A percentile compares a stretch with the other conserved stretches of the same genome.
Evolutionary conservation across 2,888 invertebrate species (phyloP).

Genomic region (Troides aeacus): DNA sequence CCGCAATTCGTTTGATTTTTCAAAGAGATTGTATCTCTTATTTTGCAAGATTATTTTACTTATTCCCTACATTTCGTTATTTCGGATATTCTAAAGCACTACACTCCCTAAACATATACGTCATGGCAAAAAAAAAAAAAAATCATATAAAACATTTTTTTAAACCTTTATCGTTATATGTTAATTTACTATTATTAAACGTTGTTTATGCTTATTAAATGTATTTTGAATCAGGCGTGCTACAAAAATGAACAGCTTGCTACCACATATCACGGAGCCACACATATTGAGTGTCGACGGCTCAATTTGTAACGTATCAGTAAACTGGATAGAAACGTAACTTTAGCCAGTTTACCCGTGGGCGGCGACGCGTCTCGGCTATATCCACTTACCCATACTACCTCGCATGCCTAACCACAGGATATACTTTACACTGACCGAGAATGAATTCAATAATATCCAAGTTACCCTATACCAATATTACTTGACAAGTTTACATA

Average conservation of each 20-base stretch:
- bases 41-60: conserved; percentile 56
- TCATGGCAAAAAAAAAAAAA: background rate
- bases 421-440: conserved; percentile 54
- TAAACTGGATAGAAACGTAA: conserved; percentile 55
- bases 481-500: conserved; percentile 5
- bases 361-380: conserved; percentile 53
- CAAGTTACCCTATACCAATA: conserved; percentile 14
- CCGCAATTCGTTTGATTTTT: conserved; percentile 72
- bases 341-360: conserved; percentile 51
- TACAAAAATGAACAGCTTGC: conserved; percentile 31
- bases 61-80: conserved; percentile 30
- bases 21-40: conserved; percentile 72
- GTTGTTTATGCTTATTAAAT: background rate
- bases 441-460: conserved; percentile 20
- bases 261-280: conserved; percentile 37
- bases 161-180: too few species aligned
- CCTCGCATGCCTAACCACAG: conserved; percentile 50
- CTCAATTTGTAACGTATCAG: conserved; percentile 63
- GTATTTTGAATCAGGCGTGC: background rate
- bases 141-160: background rate
- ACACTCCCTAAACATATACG: background rate
- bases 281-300: conserved; percentile 52
- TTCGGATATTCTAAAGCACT: background rate
- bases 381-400: conserved; percentile 53
- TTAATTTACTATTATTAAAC: background rate